Conservation (phyloP, 2,888 invertebrate genomes). For the Drosophila villosipedis region DNA sequence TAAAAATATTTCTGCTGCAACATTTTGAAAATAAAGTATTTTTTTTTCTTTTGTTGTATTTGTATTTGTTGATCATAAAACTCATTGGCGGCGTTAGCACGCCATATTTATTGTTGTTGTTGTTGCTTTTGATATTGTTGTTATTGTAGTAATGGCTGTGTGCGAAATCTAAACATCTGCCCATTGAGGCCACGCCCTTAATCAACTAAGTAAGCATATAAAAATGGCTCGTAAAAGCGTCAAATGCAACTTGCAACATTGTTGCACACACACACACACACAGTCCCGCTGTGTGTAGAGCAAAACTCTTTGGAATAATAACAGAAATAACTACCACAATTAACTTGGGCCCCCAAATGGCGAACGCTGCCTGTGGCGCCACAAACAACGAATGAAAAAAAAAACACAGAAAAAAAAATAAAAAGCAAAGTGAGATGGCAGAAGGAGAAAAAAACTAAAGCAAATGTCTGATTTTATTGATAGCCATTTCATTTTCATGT, state of each 20-base stretch:
- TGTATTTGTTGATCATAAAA: conserved; percentile 56
- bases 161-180: conserved; percentile 71
- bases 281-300: background rate
- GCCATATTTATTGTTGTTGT: conserved; percentile 23
- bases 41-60: conserved; percentile 11
- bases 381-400: conserved; percentile 27
- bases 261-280: conserved; percentile 37
- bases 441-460: conserved; percentile 24
- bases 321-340: conserved; percentile 78
- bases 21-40: conserved; percentile 28
- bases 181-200: conserved; percentile 71
- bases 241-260: conserved; percentile 73
- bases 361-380: conserved; percentile 58
- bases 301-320: conserved; percentile 41
- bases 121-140: conserved; percentile 10
- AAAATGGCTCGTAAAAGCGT: conserved; percentile 74
- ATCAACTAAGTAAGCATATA: conserved; percentile 81
- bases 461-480: conserved; percentile 62
- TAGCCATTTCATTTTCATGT: conserved; percentile 74
- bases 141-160: conserved; percentile 23
- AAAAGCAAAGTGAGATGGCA: conserved; percentile 1
- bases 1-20: conserved; percentile 48
- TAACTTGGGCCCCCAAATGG: conserved; percentile 72
- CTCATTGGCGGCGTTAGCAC: conserved; percentile 48
- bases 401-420: background rate